Evolutionary conservation across 2,113 vertebrate genomes (phyloP), one percentile per base, ranked within the genome.

Genomic region (Podarcis cretensis): DNA sequence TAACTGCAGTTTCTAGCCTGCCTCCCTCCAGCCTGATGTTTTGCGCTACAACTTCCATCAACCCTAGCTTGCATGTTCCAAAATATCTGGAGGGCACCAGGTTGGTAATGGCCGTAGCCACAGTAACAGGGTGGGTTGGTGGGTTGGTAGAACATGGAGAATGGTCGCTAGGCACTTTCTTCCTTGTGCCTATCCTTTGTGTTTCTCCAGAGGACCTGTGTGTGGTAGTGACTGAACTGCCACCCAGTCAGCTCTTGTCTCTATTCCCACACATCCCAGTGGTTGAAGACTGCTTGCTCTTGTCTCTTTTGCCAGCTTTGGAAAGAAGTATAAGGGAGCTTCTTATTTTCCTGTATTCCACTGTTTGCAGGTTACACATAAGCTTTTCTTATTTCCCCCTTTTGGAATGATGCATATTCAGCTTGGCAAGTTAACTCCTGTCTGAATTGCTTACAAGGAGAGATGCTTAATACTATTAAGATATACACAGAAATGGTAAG

Each of bases 391-490:
- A 54, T 54, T 66, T 0, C 0, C 92, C 94, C 93, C 92, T 89
- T 37, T 43, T 75, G 37, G 13, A 30, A 25, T 37, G 93, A 94
- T 86, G 87, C 6, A n/a, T 88, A 95, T 95, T 95, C 96, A 96
- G 89, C 83, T 89, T 90, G 91, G 96, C 91, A 92, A 89, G 87
- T 96, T 94, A 96, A 89, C 88, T 96, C 73, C 83, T 92, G 89
- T 83, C 91, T 95, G 91, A 95, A 96, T 93, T 94, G 87, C 95
- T 91, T 94, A 95, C 88, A 93, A 96, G 95, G 89, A 92, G 65
- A 94, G 37, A 91, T 90, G 86, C 78, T 91, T 92, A 91, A 94
- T 91, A 83, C 91, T 96, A 95, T 95, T 95, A 93, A 95, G 80
- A 94, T 93, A 94, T 87, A 90, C 76, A 94, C 83, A 90, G 89